phyloP scores from a whole-genome alignment of 2,888 invertebrate species.

The Platerodrilus igneus region DNA sequence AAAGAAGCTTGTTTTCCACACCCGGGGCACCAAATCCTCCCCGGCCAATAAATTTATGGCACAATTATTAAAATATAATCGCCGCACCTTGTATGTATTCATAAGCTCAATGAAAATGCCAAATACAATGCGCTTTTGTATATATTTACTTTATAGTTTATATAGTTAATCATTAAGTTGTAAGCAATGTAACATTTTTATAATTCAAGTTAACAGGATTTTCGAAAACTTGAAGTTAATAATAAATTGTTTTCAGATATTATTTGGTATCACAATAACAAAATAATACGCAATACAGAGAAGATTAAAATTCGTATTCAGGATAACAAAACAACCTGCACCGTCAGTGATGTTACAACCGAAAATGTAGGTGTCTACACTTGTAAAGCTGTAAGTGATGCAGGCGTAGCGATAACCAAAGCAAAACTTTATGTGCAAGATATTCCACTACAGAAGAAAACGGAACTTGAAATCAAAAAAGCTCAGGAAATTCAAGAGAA shows the following conservation, averaged over 20 bases:
- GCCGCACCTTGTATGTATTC: no score
- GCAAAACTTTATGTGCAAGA: slow-evolving; percentile 68
- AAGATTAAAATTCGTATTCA: slow-evolving; percentile 66
- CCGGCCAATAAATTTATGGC: no score
- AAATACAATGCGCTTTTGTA: no score
- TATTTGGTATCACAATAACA: slow-evolving; percentile 81
- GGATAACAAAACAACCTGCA: slow-evolving; percentile 67
- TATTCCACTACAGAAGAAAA: slow-evolving; percentile 49
- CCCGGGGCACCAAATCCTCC: no score
- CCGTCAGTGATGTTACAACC: slow-evolving; percentile 59
- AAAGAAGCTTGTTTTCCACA: no score
- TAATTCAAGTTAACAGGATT: no score
- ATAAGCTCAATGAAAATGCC: no score
- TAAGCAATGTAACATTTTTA: no score
- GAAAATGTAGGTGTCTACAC: slow-evolving; percentile 72
- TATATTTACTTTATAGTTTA: no score
- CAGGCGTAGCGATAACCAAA: slow-evolving; percentile 75
- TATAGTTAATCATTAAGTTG: no score
- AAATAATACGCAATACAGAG: slow-evolving; percentile 69
- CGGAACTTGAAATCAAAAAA: slow-evolving; percentile 43
- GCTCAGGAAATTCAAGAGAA: slow-evolving; percentile 52
- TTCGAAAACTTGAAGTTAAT: no score
- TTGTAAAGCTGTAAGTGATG: slow-evolving; percentile 82
- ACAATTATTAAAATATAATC: no score
- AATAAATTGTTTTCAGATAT: slow-evolving; percentile 70